Conservation (phyloP, 2,888 invertebrate genomes). For the Dascillus cervinus region DNA sequence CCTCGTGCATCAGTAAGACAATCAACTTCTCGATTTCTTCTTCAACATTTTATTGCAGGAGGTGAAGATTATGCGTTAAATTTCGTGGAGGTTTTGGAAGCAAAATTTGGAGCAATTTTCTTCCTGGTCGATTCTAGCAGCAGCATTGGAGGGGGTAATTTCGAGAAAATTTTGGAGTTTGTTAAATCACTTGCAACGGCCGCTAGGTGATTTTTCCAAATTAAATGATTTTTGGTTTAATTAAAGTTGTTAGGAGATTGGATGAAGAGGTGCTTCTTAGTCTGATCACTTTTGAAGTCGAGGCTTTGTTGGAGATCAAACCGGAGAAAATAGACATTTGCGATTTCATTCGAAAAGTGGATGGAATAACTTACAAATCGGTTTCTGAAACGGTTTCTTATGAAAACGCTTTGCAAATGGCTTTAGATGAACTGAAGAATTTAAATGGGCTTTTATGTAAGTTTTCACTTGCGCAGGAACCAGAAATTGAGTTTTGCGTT, state of each 20-base stretch:
- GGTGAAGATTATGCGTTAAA: neutral
- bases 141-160: neutral
- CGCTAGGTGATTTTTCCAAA: conserved; percentile 1
- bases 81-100: too few relatives aligned
- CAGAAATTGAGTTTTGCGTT: neutral
- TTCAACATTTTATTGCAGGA: neutral
- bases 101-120: neutral
- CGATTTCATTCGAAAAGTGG: conserved; percentile 1
- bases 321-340: neutral
- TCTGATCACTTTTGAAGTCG: conserved; percentile 1
- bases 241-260: neutral
- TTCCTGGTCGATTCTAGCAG: conserved; percentile 1
- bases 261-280: neutral
- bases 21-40: neutral
- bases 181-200: conserved; percentile 1
- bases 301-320: neutral
- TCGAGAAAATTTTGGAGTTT: neutral
- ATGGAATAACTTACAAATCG: conserved; percentile 1
- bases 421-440: neutral
- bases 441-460: too few relatives aligned
- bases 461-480: too few relatives aligned
- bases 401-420: neutral
- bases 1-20: conserved; percentile 1
- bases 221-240: too few relatives aligned
- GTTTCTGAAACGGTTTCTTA: neutral